Base-by-base conservation (phyloP, 2,888 invertebrate genomes). In the Mylabris sibirica region DNA sequence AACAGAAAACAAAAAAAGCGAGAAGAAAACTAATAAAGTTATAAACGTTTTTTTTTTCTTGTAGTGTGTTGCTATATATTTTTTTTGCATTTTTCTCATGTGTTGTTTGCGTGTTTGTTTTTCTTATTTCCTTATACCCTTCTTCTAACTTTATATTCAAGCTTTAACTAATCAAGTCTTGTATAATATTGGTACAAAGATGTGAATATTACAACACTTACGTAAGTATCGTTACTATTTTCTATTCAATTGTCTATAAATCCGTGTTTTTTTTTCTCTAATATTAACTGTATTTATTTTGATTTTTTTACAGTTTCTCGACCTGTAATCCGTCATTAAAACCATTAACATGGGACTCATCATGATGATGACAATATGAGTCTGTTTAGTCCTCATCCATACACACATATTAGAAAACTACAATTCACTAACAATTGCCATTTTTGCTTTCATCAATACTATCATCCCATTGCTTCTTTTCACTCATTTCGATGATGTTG, bases 11-110 rank as follows among this genome's bases (percentile, higher is more conserved):
- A 30, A 8, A 30, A 30, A 30, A 30, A 30, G 30, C 30, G 8
- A 30, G 30, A 30, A 30, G 30, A 30, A 68, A 63, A 69, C 53
- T 67, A 78, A 77, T 77, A 78, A 75, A 79, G 76, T 78, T 78
- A 74, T 75, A 75, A 78, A 77, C 73, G 74, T 80, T 78, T 78
- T 78, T 78, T 75, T 74, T 72, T n/a, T n/a, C n/a, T n/a, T n/a
- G n/a, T 70, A 67, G 71, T 70, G 68, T 73, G 74, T 73, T 67
- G 73, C 69, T 61, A 67, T n/a, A n/a, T n/a, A n/a, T 57, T 66
- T 63, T 9, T 59, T 63, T 38, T 66, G 65, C 66, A 63, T 61
- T 66, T n/a, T 49, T 65, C 63, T n/a, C 61, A 64, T 73, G 63
- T 71, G 64, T 20, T 30, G 30, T 30, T 30, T 30, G 30, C 8